phyloP scores from a whole-genome alignment of 2,113 vertebrate species.

The Zapornia atra region DNA sequence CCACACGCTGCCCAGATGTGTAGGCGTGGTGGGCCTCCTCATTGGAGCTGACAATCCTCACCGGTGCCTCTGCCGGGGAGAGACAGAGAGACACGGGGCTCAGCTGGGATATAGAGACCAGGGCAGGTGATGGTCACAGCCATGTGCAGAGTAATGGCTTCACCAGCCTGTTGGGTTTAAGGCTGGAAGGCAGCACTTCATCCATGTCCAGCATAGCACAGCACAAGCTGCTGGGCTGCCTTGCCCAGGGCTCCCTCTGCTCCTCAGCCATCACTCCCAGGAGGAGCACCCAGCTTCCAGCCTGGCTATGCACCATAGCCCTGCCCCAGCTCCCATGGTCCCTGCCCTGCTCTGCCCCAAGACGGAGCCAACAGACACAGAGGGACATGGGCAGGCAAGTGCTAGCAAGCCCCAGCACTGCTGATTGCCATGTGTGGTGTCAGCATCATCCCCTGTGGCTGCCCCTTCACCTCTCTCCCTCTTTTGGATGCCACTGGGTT shows the following conservation, averaged over 20 bases:
- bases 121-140: neutral
- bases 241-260: neutral
- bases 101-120: neutral
- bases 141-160: neutral
- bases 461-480: neutral
- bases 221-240: neutral
- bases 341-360: neutral
- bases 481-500: rapidly evolving
- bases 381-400: neutral
- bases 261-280: neutral
- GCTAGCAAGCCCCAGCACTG: neutral
- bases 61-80: slow-evolving; percentile 80
- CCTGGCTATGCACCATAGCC: neutral
- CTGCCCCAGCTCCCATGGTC: rapidly evolving
- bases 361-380: neutral
- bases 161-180: rapidly evolving
- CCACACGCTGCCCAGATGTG: slow-evolving; percentile 81
- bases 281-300: neutral
- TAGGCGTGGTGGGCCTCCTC: slow-evolving; percentile 80
- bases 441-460: neutral
- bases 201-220: rapidly evolving
- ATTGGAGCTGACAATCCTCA: slow-evolving; percentile 83
- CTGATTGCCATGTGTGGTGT: neutral
- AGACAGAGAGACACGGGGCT: neutral
- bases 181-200: neutral